phyloP scores from a whole-genome alignment of 2,797 vertebrate genomes.

The Aplochiton taeniatus region DNA sequence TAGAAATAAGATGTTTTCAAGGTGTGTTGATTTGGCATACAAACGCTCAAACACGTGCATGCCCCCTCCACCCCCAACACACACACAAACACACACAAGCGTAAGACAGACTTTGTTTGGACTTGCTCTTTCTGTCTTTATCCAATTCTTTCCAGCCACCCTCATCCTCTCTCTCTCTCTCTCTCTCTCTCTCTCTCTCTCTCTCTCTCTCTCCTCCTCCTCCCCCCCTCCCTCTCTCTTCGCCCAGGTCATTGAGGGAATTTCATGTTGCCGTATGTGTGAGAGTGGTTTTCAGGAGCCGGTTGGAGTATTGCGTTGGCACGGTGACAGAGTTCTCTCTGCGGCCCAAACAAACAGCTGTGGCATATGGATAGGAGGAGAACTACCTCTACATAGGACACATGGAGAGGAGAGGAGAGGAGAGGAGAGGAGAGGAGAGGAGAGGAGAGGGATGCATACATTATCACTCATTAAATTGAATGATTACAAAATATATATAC shows the following conservation, averaged over 20 bases:
- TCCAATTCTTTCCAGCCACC: no score
- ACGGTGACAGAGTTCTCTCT: slow-evolving; percentile 62
- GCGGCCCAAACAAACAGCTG: slow-evolving; percentile 69
- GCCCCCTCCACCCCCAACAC: neutral
- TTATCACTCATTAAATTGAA: neutral
- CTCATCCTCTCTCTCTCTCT: slow-evolving; percentile 18
- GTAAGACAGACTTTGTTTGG: slow-evolving; percentile 9
- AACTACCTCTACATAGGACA: slow-evolving; percentile 27
- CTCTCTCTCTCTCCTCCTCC: slow-evolving; percentile 16
- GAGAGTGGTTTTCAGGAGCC: slow-evolving; percentile 51
- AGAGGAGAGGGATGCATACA: neutral
- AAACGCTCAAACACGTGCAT: neutral
- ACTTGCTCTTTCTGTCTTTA: neutral
- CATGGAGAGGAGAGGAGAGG: neutral
- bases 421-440: neutral
- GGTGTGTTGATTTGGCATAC: slow-evolving; percentile 30
- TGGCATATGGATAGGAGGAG: slow-evolving; percentile 66
- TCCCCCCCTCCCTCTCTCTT: slow-evolving; percentile 18
- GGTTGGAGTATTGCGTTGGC: slow-evolving; percentile 63
- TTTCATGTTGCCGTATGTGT: slow-evolving; percentile 45
- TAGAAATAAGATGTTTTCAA: slow-evolving; percentile 43
- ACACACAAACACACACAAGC: slow-evolving; percentile 10
- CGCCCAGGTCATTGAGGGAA: slow-evolving; percentile 56
- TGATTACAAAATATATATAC: no score
- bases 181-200: neutral